These are phyloP conservation scores for Dorcus parallelipipedus DNA, from an alignment of 2,888 invertebrate species.

Conservation along the genomic window DNA sequence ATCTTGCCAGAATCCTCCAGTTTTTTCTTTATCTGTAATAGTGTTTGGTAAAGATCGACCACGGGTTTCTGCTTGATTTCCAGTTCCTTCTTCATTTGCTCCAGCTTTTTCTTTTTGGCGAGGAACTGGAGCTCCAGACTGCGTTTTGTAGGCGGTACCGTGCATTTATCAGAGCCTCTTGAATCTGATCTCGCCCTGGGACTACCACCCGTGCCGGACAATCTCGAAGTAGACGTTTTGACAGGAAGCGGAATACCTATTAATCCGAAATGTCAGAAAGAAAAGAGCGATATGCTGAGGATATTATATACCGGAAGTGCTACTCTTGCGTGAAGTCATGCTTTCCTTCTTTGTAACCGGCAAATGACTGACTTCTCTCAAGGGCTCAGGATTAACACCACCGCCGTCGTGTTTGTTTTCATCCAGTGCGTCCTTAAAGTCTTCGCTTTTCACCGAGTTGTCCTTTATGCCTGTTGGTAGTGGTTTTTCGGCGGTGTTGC, in stretches of 20 bases:
- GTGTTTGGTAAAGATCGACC: conserved; percentile 39
- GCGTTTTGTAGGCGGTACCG: conserved; percentile 12
- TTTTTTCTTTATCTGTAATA: conserved; percentile 40
- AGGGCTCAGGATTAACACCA: no score
- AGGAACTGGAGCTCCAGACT: conserved; percentile 41
- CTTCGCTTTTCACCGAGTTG: conserved; percentile 14
- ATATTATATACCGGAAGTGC: conserved; percentile 8
- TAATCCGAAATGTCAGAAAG: neutral
- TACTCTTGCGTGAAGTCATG: conserved; percentile 9
- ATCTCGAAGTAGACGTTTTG: conserved; percentile 8
- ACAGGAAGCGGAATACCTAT: conserved; percentile 16
- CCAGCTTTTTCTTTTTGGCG: conserved; percentile 41
- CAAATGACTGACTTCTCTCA: neutral
- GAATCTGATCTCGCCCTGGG: conserved; percentile 2
- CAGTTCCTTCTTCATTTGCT: conserved; percentile 38
- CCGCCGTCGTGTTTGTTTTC: neutral
- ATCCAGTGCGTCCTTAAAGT: conserved; percentile 12
- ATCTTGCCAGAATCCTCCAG: conserved; percentile 40
- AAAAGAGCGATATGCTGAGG: neutral
- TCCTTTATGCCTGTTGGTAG: conserved; percentile 5
- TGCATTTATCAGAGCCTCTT: conserved; percentile 3
- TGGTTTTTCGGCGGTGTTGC: neutral
- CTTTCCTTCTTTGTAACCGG: conserved; percentile 11
- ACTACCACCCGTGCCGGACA: conserved; percentile 5
- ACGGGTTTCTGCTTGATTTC: conserved; percentile 41